Base-by-base conservation (phyloP, 2,113 vertebrate species). In the Grallaria varia region DNA sequence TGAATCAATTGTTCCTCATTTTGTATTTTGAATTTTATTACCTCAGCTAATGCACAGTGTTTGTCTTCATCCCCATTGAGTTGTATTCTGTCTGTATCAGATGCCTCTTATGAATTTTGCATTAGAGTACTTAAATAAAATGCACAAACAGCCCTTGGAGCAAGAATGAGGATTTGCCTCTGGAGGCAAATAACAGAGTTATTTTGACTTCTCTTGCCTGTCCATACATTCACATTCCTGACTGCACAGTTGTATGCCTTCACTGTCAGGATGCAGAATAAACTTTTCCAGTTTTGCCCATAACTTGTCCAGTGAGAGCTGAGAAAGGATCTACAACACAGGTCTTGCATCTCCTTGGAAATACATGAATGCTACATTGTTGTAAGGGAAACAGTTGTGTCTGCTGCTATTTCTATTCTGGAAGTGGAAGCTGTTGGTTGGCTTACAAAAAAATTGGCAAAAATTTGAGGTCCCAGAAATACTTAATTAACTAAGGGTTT, bases 11-110 rank as follows among this genome's bases (percentile, higher is more conserved):
- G 35, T 62, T 95, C 33, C 21, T 76, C 5, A 10, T 66, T 83
- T 84, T 81, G 33, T 74, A 6, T 84, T 94, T 90, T 88, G 85
- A 92, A 83, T 82, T 50, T 92, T 68, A 39, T 86, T 84, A 67
- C 52, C 33, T 83, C 79, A 81, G 37, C 58, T 83, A 17, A 14
- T 56, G 49, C 67, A 60, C 18, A 64, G 42, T 31, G 21, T 77
- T 92, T 85, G 24, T 85, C 82, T 80, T 88, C 50, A 59, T 78
- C 74, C 28, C 31, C 1, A 3, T 42, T 86, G 63, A 84, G 47
- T 31, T 86, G 10, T 74, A 44, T 67, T 69, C 50, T 94, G 18
- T 77, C 58, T 83, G 18, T 83, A 77, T 92, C 55, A 90, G 82
- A 73, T 85, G 45, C 55, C 35, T 82, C 52, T 73, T 83, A 71